A percentile compares a stretch with the other conserved stretches of the same genome.
phyloP scores from a whole-genome alignment of 2,113 vertebrate species.

The Bos taurus region ARS-UCD2.0 NC_037346.1:39825001-39825500 shows the following conservation, averaged over 20 bases:
- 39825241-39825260: neutral
- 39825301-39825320: neutral
- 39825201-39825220: neutral
- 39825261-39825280: neutral
- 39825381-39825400: neutral
- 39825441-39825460: neutral
- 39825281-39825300: neutral
- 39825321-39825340: neutral
- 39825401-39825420: neutral
- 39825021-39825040: neutral
- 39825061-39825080: neutral
- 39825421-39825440: neutral
- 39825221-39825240: neutral
- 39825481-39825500: neutral
- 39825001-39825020: neutral
- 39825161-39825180: neutral
- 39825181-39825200: neutral
- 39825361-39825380: neutral
- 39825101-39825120: neutral
- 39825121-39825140: neutral
- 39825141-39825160: constrained; percentile 10
- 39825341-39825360: neutral
- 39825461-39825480: neutral
- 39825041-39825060: neutral
- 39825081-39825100: neutral